Percentiles rank a stretch among this genome's conserved stretches.
phyloP scores from a whole-genome alignment of 2,888 invertebrate species.

The Morpho achilles region DNA sequence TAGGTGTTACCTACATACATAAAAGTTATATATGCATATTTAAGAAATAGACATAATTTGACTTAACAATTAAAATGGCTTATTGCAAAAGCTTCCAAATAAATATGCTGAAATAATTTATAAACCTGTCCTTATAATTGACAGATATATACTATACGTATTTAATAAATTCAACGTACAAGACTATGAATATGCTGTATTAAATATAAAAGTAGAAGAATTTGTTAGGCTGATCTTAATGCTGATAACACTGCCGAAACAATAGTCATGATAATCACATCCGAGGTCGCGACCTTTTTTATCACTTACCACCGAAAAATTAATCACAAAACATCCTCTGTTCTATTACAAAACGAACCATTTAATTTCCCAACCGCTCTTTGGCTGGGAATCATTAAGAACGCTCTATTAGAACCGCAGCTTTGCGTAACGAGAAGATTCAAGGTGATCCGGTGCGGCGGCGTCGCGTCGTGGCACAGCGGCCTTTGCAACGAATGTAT shows the following conservation, averaged over 20 bases:
- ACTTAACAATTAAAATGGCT: too few relatives aligned
- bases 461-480: conserved; percentile 32
- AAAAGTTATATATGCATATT: too few relatives aligned
- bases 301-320: conserved; percentile 10
- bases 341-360: conserved; percentile 30
- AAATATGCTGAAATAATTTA: too few relatives aligned
- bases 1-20: too few relatives aligned
- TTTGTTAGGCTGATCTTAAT: too few relatives aligned
- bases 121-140: too few relatives aligned
- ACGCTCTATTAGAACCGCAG: conserved; percentile 38
- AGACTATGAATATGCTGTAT: too few relatives aligned
- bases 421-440: conserved; percentile 55
- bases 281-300: conserved; percentile 7
- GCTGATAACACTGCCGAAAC: background rate
- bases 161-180: too few relatives aligned
- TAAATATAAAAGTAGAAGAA: too few relatives aligned
- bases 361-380: conserved; percentile 33
- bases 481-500: conserved; percentile 26
- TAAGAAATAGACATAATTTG: too few relatives aligned
- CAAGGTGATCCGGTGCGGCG: conserved; percentile 69
- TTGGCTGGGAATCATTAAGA: conserved; percentile 32
- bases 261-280: conserved; percentile 4
- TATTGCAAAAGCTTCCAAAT: too few relatives aligned
- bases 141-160: too few relatives aligned
- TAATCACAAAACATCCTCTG: conserved; percentile 15